Conservation (phyloP, 2,113 vertebrate species). For the Sorex fumeus region DNA sequence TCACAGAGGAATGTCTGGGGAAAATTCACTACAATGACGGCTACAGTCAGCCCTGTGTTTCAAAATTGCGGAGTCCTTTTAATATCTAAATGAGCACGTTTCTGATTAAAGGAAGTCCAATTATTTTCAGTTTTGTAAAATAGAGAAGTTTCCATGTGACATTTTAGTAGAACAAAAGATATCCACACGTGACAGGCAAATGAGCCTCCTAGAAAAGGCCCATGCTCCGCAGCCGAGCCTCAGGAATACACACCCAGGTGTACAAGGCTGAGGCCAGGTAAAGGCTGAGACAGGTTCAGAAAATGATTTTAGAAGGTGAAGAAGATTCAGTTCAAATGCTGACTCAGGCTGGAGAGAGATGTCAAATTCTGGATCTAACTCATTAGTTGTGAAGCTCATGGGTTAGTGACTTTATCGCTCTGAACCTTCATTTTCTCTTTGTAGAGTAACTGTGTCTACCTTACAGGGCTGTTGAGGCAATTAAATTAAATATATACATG, state of each 20-base stretch:
- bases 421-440: constrained; percentile 6
- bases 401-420: not conserved
- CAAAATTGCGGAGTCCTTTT: constrained; percentile 33
- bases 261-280: not conserved
- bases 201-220: not conserved
- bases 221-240: not conserved
- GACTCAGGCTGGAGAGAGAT: not conserved
- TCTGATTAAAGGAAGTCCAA: constrained; percentile 19
- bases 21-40: constrained; percentile 35
- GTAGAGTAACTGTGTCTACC: not conserved
- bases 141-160: not conserved
- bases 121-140: constrained; percentile 42
- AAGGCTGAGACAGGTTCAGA: not conserved
- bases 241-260: not conserved
- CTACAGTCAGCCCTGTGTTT: not conserved
- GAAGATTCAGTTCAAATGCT: not conserved
- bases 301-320: not conserved
- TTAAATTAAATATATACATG: not conserved
- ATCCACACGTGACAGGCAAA: not conserved
- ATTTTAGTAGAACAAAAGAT: constrained; percentile 32
- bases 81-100: constrained; percentile 26
- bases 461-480: not conserved
- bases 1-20: not conserved
- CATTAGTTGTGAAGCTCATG: not conserved
- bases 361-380: not conserved